Base-by-base conservation (phyloP, 2,113 vertebrate genomes). In the Ursus arctos region DNA sequence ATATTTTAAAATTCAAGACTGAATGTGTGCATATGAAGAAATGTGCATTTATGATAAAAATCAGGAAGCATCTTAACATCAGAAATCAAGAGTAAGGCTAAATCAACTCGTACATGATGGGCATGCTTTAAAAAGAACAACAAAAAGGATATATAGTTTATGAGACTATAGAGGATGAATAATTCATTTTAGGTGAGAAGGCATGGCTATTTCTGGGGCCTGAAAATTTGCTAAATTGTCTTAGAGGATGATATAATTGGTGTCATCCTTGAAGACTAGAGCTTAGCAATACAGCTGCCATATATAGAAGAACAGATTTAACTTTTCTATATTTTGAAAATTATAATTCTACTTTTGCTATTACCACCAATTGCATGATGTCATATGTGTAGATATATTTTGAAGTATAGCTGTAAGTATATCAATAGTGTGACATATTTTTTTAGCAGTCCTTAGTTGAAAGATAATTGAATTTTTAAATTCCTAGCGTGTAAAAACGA, bases 1-100 rank as follows among this genome's bases (percentile, higher is more conserved):
- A 22, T 81, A 59, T 80, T 87, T 96, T 94, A 94, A 97, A 94
- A 97, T 97, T 83, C 47, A 94, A 59, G 83, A 88, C 47, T 47
- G 83, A 88, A 95, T 81, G 28, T 94, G 22, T 72, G 11, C 22
- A 31, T 61, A 9, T 59, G 33, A 93, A 92, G 19, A 86, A 86
- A 51, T 77, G 47, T 40, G 24, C 22, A 40, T 3, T 77, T 86
- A 22, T 28, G 55, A 67, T 57, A 33, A 89, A 63, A 88, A 47
- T 55, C 4, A 57, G 36, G 36, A 57, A 81, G 21, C 21, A 76
- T 57, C 51, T 61, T 36, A 72, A 28, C 61, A 53, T 59, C 40
- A 57, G 40, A 93, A 93, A 77, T 85, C 21, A 71, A 91, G 8
- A 81, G 22, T 8, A 69, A 96, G 22, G 22, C 28, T 77, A n/a